Base-by-base conservation (phyloP, 1,140 invertebrate species). In the Cherax quadricarinatus region DNA sequence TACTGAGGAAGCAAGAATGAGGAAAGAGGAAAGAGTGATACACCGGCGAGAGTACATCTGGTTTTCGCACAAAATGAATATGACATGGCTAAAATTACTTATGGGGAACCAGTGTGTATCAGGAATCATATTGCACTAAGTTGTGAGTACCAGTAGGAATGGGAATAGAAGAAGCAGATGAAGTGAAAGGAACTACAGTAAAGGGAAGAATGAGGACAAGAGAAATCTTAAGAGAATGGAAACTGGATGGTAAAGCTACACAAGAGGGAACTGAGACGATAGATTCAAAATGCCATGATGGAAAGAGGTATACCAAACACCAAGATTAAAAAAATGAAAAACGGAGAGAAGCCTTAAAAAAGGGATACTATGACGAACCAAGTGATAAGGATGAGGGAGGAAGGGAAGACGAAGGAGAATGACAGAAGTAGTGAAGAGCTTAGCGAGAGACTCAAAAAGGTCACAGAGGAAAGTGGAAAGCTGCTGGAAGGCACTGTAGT, bases 371-470 rank as follows among this genome's bases (percentile, higher is more conserved):
- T 12, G 75, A 78, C 1, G 21, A 2, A 41, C 30, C 30, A 41
- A 41, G 30, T 41, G 30, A 41, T 41, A 41, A 41, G 30, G 30
- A 41, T 24, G 75, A 12, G n/a, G 21, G n/a, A 78, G 75, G 21
- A n/a, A 81, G 79, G n/a, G 79, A 49, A n/a, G n/a, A 51, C 48
- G 79, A 49, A n/a, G n/a, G 79, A 81, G 79, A 49, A n/a, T 18
- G 30, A 81, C 12, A 81, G 41, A 49, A 51, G 53, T 41, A 41
- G 30, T 41, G 30, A 41, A 41, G 30, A 41, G 30, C 30, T 41
- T 41, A 41, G 30, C 30, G 2, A 41, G 30, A 41, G 30, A 41
- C 30, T 41, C 30, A 41, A 41, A 41, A 41, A 41, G 0, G 0
- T 41, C 30, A 41, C 30, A 41, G 30, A 41, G 30, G 30, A 41